Percentiles rank a stretch among this genome's conserved stretches.
Conservation (phyloP, 2,113 vertebrate species). For the Bubo blakistoni region DNA sequence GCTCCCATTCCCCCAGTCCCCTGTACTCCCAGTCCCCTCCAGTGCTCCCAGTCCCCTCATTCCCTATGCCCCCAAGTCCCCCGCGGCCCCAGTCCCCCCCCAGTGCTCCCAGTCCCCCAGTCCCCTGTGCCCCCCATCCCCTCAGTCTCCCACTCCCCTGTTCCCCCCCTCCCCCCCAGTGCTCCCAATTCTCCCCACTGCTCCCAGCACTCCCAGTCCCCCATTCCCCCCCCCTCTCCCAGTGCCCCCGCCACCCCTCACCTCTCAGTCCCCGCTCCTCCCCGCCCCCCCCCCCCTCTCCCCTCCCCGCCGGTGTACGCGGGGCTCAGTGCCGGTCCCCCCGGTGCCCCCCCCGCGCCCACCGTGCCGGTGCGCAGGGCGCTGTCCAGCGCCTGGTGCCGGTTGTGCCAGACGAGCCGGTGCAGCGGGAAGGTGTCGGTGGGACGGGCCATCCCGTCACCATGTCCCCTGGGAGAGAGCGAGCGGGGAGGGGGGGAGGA, state of each 20-base stretch:
- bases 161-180: not conserved
- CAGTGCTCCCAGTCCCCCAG: not conserved
- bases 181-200: not conserved
- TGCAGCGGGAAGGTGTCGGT: constrained; percentile 85
- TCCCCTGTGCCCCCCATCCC: not conserved
- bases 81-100: not conserved
- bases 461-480: not conserved
- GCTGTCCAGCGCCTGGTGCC: constrained; percentile 85
- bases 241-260: no score
- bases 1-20: no score
- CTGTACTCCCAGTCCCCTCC: not conserved
- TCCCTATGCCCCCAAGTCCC: not conserved
- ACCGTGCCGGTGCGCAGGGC: constrained; percentile 82
- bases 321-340: not conserved
- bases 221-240: no score
- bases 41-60: not conserved
- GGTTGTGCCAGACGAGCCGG: constrained; percentile 87
- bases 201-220: not conserved
- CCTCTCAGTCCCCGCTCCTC: no score
- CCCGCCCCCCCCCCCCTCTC: no score
- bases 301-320: not conserved
- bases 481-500: no score
- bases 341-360: not conserved
- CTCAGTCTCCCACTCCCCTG: no score
- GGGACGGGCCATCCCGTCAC: constrained; percentile 71